A percentile compares a stretch with the other conserved stretches of the same genome.
Evolutionary conservation across 2,113 vertebrate species (phyloP).

Genomic region (Saguinus midas): DNA sequence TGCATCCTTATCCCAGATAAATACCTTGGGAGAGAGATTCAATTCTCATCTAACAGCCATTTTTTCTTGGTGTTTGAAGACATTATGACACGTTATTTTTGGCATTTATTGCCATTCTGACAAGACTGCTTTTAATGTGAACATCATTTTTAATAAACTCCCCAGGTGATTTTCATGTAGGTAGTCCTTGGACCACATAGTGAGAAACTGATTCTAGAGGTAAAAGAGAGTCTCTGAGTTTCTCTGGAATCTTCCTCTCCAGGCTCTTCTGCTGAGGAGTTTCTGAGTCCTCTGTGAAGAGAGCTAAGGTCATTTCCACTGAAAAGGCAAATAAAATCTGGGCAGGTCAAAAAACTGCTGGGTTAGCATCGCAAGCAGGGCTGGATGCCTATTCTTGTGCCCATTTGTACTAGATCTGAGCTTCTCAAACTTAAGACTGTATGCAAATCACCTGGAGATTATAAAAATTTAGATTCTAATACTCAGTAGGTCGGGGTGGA

Average conservation of each 20-base stretch:
- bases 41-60: background rate
- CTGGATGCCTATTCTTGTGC: background rate
- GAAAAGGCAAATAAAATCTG: background rate
- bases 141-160: background rate
- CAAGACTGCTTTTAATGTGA: constrained; percentile 13
- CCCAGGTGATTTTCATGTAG: background rate
- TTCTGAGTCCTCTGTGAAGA: background rate
- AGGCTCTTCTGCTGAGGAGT: background rate
- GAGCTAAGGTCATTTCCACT: background rate
- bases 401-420: background rate
- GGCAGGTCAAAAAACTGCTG: background rate
- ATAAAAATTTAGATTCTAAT: background rate
- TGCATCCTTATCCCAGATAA: background rate
- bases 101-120: background rate
- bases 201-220: background rate
- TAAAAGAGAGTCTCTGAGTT: background rate
- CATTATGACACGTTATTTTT: background rate
- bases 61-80: constrained; percentile 28
- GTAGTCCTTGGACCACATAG: background rate
- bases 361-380: background rate
- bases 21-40: background rate
- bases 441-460: background rate
- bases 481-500: background rate
- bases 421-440: background rate
- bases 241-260: background rate